Evolutionary conservation across 2,888 invertebrate genomes (phyloP).

Genomic region (Helobdella robusta): DNA sequence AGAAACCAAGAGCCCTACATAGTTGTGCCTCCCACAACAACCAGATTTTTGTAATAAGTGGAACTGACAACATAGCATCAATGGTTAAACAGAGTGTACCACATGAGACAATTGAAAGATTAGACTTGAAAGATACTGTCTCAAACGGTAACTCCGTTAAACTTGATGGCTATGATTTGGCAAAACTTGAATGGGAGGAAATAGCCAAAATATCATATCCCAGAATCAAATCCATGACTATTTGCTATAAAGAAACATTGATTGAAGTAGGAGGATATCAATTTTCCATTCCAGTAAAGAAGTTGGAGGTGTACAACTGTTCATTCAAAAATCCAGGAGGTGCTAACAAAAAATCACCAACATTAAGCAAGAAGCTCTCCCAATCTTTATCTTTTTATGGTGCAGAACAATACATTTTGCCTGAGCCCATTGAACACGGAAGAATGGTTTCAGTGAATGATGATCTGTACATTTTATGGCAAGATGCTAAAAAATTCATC

Average conservation of each 20-base stretch:
- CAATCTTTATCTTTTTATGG: neutral
- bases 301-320: conserved; percentile 45
- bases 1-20: conserved; percentile 45
- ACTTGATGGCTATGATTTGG: conserved; percentile 4
- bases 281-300: conserved; percentile 37
- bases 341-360: neutral
- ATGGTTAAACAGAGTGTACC: conserved; percentile 38
- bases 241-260: conserved; percentile 41
- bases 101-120: conserved; percentile 45
- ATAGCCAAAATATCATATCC: conserved; percentile 41
- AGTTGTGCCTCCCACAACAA: conserved; percentile 42
- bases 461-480: conserved; percentile 48
- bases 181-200: neutral
- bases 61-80: conserved; percentile 37
- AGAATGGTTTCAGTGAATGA: conserved; percentile 43
- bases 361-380: conserved; percentile 34
- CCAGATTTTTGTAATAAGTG: conserved; percentile 44
- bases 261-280: conserved; percentile 46
- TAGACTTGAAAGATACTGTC: conserved; percentile 36
- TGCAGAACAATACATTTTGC: conserved; percentile 46
- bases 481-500: conserved; percentile 44
- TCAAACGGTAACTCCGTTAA: neutral
- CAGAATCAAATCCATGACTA: conserved; percentile 42
- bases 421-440: conserved; percentile 43
- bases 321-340: neutral